phyloP scores from a whole-genome alignment of 1,140 invertebrate genomes.

The Proctacanthus coquilletti region DNA sequence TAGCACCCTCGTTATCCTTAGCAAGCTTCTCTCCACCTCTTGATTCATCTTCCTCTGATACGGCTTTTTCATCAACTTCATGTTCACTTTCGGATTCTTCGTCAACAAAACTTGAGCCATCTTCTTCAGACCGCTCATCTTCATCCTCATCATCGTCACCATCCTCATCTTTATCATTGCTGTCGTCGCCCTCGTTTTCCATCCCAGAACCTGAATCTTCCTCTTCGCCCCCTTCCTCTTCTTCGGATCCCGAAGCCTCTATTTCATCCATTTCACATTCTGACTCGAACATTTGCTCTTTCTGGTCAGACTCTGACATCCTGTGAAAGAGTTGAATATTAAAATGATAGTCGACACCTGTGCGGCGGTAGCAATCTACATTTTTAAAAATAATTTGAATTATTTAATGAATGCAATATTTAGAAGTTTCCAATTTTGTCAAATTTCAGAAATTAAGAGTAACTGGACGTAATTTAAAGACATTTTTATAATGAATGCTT shows the following conservation, averaged over 20 bases:
- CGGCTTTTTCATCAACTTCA: constrained; percentile 6
- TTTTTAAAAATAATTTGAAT: too few relatives aligned
- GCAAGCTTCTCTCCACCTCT: constrained; percentile 8
- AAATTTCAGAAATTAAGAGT: too few relatives aligned
- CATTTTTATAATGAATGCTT: too few relatives aligned
- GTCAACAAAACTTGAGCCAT: too few relatives aligned
- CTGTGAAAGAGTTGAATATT: too few relatives aligned
- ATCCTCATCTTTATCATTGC: constrained; percentile 11
- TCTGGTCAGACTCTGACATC: too few relatives aligned
- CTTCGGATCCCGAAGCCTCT: constrained; percentile 6
- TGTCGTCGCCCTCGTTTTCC: constrained; percentile 1
- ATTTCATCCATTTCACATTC: constrained; percentile 6
- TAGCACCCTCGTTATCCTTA: neutral
- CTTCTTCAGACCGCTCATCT: constrained; percentile 3
- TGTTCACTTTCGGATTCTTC: constrained; percentile 10
- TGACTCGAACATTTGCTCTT: too few relatives aligned
- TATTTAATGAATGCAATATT: too few relatives aligned
- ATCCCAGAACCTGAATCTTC: neutral
- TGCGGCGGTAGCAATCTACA: too few relatives aligned
- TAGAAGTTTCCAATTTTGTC: too few relatives aligned
- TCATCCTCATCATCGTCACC: constrained; percentile 9
- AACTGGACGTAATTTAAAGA: too few relatives aligned
- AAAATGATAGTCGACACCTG: too few relatives aligned
- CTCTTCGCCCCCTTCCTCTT: constrained; percentile 5
- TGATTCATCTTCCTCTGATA: constrained; percentile 3